Evolutionary conservation across 2,113 vertebrate species (phyloP), one percentile per base, ranked within the genome.

Genomic region (Ondatra zibethicus): DNA sequence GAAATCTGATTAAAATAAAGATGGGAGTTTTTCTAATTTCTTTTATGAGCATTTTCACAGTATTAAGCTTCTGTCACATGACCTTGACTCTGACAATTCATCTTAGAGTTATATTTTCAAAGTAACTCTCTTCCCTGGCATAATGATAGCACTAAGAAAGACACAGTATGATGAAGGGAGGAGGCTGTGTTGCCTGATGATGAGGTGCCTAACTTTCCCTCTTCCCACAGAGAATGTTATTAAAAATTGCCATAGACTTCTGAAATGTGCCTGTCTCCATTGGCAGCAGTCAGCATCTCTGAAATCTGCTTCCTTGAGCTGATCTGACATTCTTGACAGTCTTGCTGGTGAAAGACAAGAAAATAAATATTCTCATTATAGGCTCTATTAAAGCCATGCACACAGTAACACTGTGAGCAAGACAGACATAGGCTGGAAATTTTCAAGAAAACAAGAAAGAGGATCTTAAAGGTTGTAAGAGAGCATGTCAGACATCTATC

Each of bases 341-440:
- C 68, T 72, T 81, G 81, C 66, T 36, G 21, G 89, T 68, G 63
- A 89, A 31, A 73, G 91, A 89, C 84, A 84, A 92, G 90, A 86
- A 95, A 97, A 82, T 97, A 93, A 95, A 87, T 87, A 96, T 93
- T 82, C 91, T 86, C 93, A 88, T 96, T 84, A 92, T 93, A 61
- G 86, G 63, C 47, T 91, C 73, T 52, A 50, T 94, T 87, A 95
- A 89, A 92, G 80, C 52, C 13, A 13, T 13, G n/a, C 61, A 63
- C 55, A 45, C 77, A 92, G 65, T 73, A 31, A 45, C 23, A 3
- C 58, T 36, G 3, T 81, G n/a, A 76, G 89, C 63, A 80, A 86
- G 72, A 68, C 77, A 12, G 42, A 50, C 42, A 31, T 2, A 76
- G 85, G 63, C 68, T 85, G 45, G 61, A 80, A 39, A 76, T 76